These are phyloP conservation scores for Drosophila nr. perissopoda DNA, from an alignment of 2,888 invertebrate genomes.

Conservation along the genomic window DNA sequence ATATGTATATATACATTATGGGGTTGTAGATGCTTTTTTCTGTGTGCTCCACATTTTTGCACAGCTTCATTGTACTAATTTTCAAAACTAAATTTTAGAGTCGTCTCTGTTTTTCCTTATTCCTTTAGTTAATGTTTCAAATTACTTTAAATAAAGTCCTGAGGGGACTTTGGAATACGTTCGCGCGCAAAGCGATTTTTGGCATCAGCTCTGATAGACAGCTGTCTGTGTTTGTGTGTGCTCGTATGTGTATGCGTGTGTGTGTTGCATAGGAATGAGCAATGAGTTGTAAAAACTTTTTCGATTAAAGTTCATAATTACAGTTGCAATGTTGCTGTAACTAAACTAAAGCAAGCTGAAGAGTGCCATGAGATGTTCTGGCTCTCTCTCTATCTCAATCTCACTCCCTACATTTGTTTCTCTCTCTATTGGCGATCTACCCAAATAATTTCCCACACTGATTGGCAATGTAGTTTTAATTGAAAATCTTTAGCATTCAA, in stretches of 20 bases:
- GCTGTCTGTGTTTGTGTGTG: slow-evolving; percentile 41
- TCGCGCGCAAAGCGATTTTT: slow-evolving; percentile 40
- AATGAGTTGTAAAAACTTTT: slow-evolving; percentile 76
- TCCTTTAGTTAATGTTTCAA: background rate
- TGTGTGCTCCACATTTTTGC: background rate
- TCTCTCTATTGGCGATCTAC: slow-evolving; percentile 10
- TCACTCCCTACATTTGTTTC: background rate
- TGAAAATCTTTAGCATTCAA: slow-evolving; percentile 74
- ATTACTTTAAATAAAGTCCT: slow-evolving; percentile 27
- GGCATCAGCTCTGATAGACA: slow-evolving; percentile 58
- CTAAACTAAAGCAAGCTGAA: slow-evolving; percentile 10
- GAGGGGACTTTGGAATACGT: slow-evolving; percentile 1
- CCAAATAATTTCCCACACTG: slow-evolving; percentile 59
- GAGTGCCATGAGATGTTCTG: background rate
- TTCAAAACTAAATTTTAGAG: background rate
- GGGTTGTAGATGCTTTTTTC: background rate
- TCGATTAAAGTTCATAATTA: slow-evolving; percentile 80
- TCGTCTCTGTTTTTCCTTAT: too few relatives aligned
- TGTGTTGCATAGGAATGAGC: slow-evolving; percentile 60
- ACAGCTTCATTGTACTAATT: background rate
- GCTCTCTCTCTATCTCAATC: background rate
- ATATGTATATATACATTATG: background rate
- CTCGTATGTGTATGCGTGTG: slow-evolving; percentile 1
- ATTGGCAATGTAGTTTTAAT: slow-evolving; percentile 79
- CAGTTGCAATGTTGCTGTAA: slow-evolving; percentile 61